Conservation (phyloP, 1,140 invertebrate species). For the Diuraphis noxia region DNA sequence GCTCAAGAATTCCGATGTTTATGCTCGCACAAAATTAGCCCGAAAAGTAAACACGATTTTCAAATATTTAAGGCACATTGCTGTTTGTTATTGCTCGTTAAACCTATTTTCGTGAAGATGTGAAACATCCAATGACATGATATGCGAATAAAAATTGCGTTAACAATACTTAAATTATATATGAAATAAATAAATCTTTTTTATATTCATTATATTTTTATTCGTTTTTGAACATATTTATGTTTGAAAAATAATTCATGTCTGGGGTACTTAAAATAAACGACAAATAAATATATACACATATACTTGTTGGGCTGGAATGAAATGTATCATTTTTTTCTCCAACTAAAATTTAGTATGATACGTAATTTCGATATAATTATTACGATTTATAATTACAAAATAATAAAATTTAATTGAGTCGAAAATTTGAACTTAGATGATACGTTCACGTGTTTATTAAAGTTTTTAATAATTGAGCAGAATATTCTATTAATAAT, state of each 20-base stretch:
- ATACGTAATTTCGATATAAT: background rate
- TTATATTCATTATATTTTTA: background rate
- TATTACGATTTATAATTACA: background rate
- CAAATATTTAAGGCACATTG: background rate
- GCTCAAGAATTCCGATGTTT: background rate
- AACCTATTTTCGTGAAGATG: background rate
- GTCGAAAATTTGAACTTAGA: background rate
- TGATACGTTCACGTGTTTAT: background rate
- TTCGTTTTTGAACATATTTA: background rate
- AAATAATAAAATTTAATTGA: background rate
- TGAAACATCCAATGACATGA: background rate
- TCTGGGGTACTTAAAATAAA: background rate
- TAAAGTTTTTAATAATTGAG: background rate
- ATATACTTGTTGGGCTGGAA: background rate
- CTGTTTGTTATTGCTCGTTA: background rate
- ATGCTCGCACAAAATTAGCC: background rate
- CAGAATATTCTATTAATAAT: too few species aligned
- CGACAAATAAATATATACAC: background rate
- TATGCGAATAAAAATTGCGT: background rate
- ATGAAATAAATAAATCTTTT: background rate
- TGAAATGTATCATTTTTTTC: background rate
- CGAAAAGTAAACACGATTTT: conserved; percentile 22
- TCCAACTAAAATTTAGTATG: background rate
- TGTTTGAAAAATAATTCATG: background rate
- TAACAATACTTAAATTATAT: background rate